phyloP scores from a whole-genome alignment of 2,888 invertebrate species.

The Aphrophora alni region DNA sequence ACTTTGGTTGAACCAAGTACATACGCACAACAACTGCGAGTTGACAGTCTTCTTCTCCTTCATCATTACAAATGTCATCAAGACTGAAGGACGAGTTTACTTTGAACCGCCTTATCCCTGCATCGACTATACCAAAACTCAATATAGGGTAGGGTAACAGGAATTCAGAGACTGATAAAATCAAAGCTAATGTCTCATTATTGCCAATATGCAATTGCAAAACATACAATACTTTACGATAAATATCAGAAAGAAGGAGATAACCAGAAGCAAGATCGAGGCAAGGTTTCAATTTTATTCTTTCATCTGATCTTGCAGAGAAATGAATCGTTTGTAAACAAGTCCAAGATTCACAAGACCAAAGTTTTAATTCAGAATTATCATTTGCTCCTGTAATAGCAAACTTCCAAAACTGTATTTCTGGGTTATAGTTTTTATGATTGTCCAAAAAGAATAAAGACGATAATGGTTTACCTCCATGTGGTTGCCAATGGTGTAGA shows the following conservation, averaged over 20 bases:
- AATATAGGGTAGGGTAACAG: conserved; percentile 85
- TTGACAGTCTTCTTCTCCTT: conserved; percentile 62
- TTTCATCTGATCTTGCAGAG: conserved; percentile 58
- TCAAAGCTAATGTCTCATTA: conserved; percentile 66
- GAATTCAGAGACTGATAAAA: conserved; percentile 83
- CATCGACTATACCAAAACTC: conserved; percentile 87
- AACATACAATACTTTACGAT: conserved; percentile 81
- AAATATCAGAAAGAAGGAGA: conserved; percentile 86
- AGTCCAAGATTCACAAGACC: conserved; percentile 95
- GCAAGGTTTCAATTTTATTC: conserved; percentile 71
- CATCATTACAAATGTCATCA: conserved; percentile 54
- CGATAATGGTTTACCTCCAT: conserved; percentile 84
- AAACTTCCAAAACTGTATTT: conserved; percentile 92
- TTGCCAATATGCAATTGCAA: conserved; percentile 72
- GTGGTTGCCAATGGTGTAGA: conserved; percentile 93
- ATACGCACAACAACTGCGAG: conserved; percentile 63
- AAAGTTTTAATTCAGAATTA: conserved; percentile 89
- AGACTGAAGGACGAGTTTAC: conserved; percentile 30
- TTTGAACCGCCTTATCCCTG: conserved; percentile 59
- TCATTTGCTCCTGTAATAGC: conserved; percentile 88
- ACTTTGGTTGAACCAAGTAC: conserved; percentile 86
- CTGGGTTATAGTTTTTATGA: conserved; percentile 77
- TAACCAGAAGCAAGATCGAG: conserved; percentile 87
- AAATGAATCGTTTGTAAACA: conserved; percentile 89
- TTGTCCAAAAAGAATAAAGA: conserved; percentile 95